Base-by-base conservation (phyloP, 2,888 invertebrate species). In the Tortricodes alternella region DNA sequence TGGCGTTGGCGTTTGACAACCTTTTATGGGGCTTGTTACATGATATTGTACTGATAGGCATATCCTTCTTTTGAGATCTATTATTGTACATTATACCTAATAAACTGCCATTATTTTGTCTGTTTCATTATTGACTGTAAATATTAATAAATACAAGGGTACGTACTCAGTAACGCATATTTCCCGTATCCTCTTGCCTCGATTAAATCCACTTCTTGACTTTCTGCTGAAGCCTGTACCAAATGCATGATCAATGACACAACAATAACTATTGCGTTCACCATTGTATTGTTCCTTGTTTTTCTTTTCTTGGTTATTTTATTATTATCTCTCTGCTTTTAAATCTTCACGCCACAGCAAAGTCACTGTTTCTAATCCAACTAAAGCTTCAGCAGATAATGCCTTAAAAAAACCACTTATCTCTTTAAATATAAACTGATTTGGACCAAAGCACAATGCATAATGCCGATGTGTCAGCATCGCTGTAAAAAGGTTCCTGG, bases 131-230 rank as follows among this genome's bases (percentile, higher is more conserved):
- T 27, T 27, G 1, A 9, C 3, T 16, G 21, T 7, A 23, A 15
- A 8, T 1, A 11, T 11, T 11, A n/a, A 27, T 15, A 0, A 24
- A 2, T n/a, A 7, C 13, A 7, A 9, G 0, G 3, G 5, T 65
- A 88, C 89, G 84, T 66, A 89, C 89, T 84, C 61, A 88, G 59
- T 46, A 89, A 67, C 2, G 88, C 89, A 60, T 76, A 86, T 73
- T 85, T 83, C 19, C 71, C 83, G 70, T 82, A 86, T 13, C 87
- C 89, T 60, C 89, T 74, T 2, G 78, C 74, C 62, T 87, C 85
- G 4, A 67, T 61, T 48, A 67, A 48, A 37, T 63, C 21, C 15
- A 24, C 18, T 18, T 48, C 35, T 16, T 13, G 15, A 11, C 7
- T 11, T 11, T 55, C 35, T 24, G 32, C 39, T 7, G 48, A 13